A percentile compares a stretch with the other conserved stretches of the same genome.
Evolutionary conservation across 2,888 invertebrate species (phyloP).

Genomic region (Melangyna quadrimaculata): DNA sequence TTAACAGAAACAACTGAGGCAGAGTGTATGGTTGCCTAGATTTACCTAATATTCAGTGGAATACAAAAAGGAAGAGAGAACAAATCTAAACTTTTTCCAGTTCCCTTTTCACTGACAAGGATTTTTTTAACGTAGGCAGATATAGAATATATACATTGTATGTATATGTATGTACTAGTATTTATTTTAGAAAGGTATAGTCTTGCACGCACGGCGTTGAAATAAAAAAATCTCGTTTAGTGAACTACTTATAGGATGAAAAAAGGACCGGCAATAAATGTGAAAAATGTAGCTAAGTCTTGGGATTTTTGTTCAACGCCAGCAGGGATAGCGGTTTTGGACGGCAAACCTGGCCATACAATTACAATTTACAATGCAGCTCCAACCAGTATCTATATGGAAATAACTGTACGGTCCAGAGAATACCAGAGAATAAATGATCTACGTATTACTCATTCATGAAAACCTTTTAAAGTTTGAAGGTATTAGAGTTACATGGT

Average conservation of each 20-base stretch:
- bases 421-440: no score
- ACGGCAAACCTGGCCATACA: not conserved
- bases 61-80: not conserved
- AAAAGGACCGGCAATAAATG: conserved; percentile 24
- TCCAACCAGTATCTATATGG: conserved; percentile 42
- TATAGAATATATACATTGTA: no score
- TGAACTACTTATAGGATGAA: conserved; percentile 36
- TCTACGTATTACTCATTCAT: conserved; percentile 38
- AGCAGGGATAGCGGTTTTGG: not conserved
- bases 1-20: not conserved
- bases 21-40: not conserved
- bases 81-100: conserved; percentile 9
- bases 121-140: not conserved
- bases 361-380: conserved; percentile 20
- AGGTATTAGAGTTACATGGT: conserved; percentile 9
- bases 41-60: not conserved
- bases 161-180: no score
- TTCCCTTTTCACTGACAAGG: conserved; percentile 33
- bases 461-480: not conserved
- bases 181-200: not conserved
- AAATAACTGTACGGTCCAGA: conserved; percentile 40
- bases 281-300: conserved; percentile 43
- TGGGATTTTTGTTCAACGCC: not conserved
- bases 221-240: conserved; percentile 8
- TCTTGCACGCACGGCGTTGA: conserved; percentile 46